Conservation (phyloP, 2,888 invertebrate genomes). For the Heteromyza rotundicornis region DNA sequence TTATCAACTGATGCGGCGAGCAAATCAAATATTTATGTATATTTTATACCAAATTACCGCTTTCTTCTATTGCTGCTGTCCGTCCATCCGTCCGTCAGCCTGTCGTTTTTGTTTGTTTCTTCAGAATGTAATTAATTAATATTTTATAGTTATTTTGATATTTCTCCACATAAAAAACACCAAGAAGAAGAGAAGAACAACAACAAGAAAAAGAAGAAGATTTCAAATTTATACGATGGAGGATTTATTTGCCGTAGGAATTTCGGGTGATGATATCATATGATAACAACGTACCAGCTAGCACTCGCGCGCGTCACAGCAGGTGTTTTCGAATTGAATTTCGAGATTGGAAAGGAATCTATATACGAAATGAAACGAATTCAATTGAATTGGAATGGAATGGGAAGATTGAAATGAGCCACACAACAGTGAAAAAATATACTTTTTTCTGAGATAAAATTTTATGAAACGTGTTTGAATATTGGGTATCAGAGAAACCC, state of each 20-base stretch:
- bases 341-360: background rate
- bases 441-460: constrained; percentile 33
- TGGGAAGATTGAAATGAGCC: background rate
- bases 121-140: background rate
- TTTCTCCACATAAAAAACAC: background rate
- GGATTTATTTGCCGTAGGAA: constrained; percentile 57
- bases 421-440: constrained; percentile 1
- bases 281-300: constrained; percentile 54
- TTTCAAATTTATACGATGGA: constrained; percentile 31
- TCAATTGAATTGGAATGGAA: background rate
- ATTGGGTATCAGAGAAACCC: background rate
- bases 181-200: background rate
- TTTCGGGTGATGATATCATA: constrained; percentile 60
- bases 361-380: background rate
- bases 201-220: too few species aligned
- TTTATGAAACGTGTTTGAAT: constrained; percentile 51
- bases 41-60: background rate
- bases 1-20: background rate
- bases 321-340: constrained; percentile 41
- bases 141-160: constrained; percentile 3
- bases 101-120: background rate
- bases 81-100: background rate
- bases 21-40: constrained; percentile 2
- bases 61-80: background rate
- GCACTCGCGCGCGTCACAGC: constrained; percentile 43